Base-by-base conservation (phyloP, 2,888 invertebrate genomes). In the Drosophila bunnanda region DNA sequence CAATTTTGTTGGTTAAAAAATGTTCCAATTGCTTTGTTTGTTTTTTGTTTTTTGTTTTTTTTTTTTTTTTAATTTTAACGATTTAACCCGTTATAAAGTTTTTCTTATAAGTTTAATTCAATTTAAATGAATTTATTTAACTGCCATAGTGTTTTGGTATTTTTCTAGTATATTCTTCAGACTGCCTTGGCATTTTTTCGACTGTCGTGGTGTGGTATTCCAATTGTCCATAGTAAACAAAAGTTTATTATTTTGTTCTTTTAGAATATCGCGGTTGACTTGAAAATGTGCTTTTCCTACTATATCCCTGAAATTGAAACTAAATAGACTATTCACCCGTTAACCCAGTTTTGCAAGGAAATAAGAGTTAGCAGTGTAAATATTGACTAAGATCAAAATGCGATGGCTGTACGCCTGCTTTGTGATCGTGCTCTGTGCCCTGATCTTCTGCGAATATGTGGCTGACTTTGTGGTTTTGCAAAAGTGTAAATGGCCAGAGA, bases 391-490 rank as follows among this genome's bases (percentile, higher is more conserved):
- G 41, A 34, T 34, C 32, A 2, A 55, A n/a, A 84, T 85, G 85
- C 82, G 85, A 53, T 86, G 80, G 73, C 70, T 82, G 20, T 80
- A 82, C 48, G 80, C 80, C 15, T 89, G 85, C 38, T 80, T 84
- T 61, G 80, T 84, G n/a, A 80, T 86, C 7, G 9, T 78, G 32
- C 61, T 85, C 9, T 80, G 80, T n/a, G 88, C 86, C n/a, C 10
- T 89, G 17, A 77, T 81, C 38, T 90, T 86, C 57, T 89, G 90
- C 56, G 91, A 90, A 56, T 90, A 89, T 59, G 61, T 90, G 17
- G 89, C 82, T 0, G 90, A 90, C 67, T 91, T 83, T 64, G 73
- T 89, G 25, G 82, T 73, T 10, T 48, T 90, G 9, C 78, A 74
- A 32, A 78, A 78, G 57, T 90, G 90, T 44, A 75, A 78, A 28